Evolutionary conservation across 2,888 invertebrate genomes (phyloP).

Genomic region (Athalia cordata): DNA sequence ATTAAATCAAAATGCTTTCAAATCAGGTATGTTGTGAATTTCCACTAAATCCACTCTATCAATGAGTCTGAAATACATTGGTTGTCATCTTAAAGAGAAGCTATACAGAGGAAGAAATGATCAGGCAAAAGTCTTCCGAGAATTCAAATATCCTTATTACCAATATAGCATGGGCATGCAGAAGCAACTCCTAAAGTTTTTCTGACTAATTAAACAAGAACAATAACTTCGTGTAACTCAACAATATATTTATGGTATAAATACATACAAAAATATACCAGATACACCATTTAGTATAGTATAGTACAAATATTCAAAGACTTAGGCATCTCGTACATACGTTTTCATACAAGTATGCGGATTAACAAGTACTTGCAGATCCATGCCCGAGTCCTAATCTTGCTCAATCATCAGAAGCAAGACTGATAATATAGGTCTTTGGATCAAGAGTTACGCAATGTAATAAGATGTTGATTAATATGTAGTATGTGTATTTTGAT

Average conservation of each 20-base stretch:
- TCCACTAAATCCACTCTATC: too few relatives aligned
- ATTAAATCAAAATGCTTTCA: constrained; percentile 68
- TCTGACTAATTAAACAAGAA: neutral
- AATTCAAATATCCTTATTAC: neutral
- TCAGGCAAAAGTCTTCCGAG: too few relatives aligned
- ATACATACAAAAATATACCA: constrained; percentile 25
- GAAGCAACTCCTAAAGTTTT: neutral
- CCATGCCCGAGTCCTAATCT: too few relatives aligned
- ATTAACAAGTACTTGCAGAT: too few relatives aligned
- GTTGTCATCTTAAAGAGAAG: too few relatives aligned
- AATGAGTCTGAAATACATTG: too few relatives aligned
- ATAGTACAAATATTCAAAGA: too few relatives aligned
- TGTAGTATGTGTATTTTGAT: neutral
- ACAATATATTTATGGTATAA: constrained; percentile 33
- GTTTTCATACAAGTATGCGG: too few relatives aligned
- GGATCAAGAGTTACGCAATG: constrained; percentile 17
- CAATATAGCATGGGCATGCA: neutral
- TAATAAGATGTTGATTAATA: neutral
- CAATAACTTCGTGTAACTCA: neutral
- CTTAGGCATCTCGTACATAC: too few relatives aligned
- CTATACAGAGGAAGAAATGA: too few relatives aligned
- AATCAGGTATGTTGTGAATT: neutral
- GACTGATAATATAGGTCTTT: constrained; percentile 2
- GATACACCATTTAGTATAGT: constrained; percentile 15
- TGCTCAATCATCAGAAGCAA: too few relatives aligned